Conservation (phyloP, 2,113 vertebrate species). For the Fregata magnificens region DNA sequence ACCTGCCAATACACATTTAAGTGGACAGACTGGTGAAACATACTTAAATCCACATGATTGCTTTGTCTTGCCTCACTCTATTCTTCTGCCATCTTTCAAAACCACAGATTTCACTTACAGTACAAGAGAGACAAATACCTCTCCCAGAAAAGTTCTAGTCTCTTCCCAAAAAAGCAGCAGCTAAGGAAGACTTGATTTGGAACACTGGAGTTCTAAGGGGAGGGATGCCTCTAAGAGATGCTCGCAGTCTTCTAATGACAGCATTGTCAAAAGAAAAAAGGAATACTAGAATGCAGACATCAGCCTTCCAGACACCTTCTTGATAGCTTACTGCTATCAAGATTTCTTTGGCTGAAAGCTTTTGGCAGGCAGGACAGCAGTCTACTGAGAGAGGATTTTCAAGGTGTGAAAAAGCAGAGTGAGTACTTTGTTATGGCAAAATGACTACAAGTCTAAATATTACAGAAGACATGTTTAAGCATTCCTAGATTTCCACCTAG, state of each 20-base stretch:
- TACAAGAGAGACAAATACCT: neutral
- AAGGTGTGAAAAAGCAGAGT: neutral
- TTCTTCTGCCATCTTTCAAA: neutral
- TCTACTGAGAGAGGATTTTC: neutral
- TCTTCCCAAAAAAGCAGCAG: neutral
- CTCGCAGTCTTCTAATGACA: neutral
- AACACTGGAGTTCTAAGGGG: neutral
- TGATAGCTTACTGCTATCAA: neutral
- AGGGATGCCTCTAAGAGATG: neutral
- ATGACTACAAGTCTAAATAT: neutral
- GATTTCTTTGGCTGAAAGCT: neutral
- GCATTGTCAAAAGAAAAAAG: neutral
- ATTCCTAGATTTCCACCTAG: neutral
- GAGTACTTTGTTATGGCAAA: neutral
- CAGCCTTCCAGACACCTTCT: neutral
- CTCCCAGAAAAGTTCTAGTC: neutral
- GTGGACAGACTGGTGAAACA: neutral
- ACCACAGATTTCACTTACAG: neutral
- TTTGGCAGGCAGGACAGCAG: neutral
- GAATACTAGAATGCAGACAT: neutral
- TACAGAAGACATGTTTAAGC: neutral
- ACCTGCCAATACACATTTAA: neutral
- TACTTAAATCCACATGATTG: neutral
- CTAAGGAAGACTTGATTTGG: neutral
- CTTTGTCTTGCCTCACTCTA: neutral